Evolutionary conservation across 2,113 vertebrate species (phyloP), one percentile per base, ranked within the genome.

Genomic region (Calidris pugnax): DNA sequence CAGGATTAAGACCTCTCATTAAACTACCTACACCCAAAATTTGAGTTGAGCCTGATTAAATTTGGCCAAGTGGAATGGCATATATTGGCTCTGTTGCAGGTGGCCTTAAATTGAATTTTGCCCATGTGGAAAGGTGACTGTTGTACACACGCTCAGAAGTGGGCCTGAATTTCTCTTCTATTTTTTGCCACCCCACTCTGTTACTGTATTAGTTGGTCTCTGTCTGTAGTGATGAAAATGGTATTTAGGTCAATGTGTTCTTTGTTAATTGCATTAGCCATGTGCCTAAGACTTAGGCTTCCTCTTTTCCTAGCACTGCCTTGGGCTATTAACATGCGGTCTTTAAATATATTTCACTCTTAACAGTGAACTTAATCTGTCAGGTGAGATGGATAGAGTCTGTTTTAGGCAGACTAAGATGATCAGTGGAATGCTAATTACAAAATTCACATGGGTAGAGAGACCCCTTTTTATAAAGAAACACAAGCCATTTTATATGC

Each of bases 201-300:
- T 56, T 85, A 6, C 19, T 51, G 30, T 82, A 59, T 76, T 21
- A 73, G 53, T 2, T 91, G 63, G 67, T 50, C 41, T 96, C 50
- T 83, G 81, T 30, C 71, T 47, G 26, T 39, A 82, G 69, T 53
- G 69, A 73, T 93, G 63, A 60, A 93, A 83, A 79, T 23, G n/a
- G 95, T 89, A 95, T 96, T 81, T 84, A 84, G 97, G 97, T 98
- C 97, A 98, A 95, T 13, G 62, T 90, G 97, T 98, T 97, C 98
- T 98, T 95, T 97, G 93, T 95, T 98, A 96, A 98, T 96, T 94
- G 97, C 94, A 97, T 98, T 98, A 98, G 91, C 95, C 96, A 96
- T 94, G 98, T 98, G 98, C 75, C 92, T 81, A 60, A 85, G 96
- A 93, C 97, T 98, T 93, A 95, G 96, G 48, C 71, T 90, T 83